Percentiles rank a stretch among this genome's conserved stretches.
Evolutionary conservation across 2,888 invertebrate genomes (phyloP).

Genomic region (Andrena haemorrhoa): DNA sequence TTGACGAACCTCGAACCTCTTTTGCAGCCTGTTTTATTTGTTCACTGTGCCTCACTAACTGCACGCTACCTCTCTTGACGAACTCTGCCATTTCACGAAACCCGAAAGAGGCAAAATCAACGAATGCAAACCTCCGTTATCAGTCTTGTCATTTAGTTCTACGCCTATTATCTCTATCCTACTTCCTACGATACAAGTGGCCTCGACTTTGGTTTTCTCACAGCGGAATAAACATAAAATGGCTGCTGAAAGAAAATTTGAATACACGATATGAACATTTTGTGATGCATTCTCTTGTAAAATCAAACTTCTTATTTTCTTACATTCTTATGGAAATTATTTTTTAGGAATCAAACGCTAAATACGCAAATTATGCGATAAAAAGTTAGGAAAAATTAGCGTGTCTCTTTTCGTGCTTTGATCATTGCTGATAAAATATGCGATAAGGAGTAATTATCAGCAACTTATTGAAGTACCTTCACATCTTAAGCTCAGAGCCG

Average conservation of each 20-base stretch:
- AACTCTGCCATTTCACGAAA: conserved; percentile 82
- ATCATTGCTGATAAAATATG: background rate
- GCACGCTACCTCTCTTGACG: conserved; percentile 81
- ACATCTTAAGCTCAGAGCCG: no score
- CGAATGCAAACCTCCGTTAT: conserved; percentile 71
- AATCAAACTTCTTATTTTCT: no score
- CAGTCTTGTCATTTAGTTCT: conserved; percentile 69
- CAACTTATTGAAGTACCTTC: background rate
- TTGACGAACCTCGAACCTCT: conserved; percentile 86
- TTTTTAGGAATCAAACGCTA: no score
- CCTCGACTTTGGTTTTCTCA: conserved; percentile 76
- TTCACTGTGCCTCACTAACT: conserved; percentile 85
- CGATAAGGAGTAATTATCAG: background rate
- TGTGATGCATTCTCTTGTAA: no score
- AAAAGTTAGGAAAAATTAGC: background rate
- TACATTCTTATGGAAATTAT: background rate
- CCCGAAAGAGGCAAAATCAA: conserved; percentile 62
- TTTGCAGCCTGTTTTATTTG: conserved; percentile 86
- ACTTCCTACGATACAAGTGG: conserved; percentile 67
- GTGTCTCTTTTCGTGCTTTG: background rate
- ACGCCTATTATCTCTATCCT: conserved; percentile 66
- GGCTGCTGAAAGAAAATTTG: conserved; percentile 16
- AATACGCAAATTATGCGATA: background rate
- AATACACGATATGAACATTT: no score
- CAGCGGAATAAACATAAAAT: conserved; percentile 60